Conservation (phyloP, 2,113 vertebrate species). For the Orientallactaga bullata region DNA sequence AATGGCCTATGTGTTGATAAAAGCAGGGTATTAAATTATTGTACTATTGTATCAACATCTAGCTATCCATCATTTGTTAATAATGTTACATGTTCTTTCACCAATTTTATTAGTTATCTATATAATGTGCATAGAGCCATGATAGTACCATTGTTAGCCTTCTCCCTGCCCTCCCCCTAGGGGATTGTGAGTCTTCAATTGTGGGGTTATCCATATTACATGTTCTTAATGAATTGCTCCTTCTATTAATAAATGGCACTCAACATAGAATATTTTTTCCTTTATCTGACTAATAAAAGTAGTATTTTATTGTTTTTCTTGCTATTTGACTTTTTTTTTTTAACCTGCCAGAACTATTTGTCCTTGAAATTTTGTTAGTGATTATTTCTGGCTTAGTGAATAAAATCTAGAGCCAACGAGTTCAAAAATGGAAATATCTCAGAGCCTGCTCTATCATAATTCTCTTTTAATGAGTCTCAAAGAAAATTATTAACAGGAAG, state of each 20-base stretch:
- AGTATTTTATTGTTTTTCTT: background rate
- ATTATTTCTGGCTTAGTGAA: conserved; percentile 15
- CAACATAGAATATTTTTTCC: background rate
- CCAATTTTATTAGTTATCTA: no score
- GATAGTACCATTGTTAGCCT: no score
- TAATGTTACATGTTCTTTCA: no score
- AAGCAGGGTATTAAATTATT: no score
- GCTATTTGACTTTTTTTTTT: background rate
- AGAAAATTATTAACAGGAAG: background rate
- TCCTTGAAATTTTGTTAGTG: background rate
- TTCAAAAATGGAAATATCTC: background rate
- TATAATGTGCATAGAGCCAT: no score
- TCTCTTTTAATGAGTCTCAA: conserved; percentile 22
- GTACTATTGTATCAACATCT: no score
- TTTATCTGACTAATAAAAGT: conserved; percentile 7
- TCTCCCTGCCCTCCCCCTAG: no score
- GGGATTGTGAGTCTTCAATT: no score
- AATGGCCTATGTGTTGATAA: no score
- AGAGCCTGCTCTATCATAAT: background rate
- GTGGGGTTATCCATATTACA: no score
- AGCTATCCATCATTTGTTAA: no score
- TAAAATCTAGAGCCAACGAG: background rate
- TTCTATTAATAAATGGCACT: background rate
- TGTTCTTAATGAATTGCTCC: no score
- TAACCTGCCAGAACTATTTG: background rate